Conservation (phyloP, 2,113 vertebrate genomes). For the Crypturellus undulatus region DNA sequence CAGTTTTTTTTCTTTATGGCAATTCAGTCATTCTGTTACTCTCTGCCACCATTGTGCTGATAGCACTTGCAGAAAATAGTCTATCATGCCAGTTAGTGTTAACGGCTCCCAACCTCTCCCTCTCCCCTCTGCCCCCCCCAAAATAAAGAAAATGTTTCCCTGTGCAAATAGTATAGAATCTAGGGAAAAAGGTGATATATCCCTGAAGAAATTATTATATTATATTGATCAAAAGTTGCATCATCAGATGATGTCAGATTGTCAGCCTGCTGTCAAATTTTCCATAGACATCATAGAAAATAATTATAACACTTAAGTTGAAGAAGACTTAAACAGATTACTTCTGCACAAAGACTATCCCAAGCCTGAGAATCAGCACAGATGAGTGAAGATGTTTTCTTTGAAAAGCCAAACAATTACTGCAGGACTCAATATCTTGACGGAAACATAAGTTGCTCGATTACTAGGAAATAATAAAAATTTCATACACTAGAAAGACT, state of each 20-base stretch:
- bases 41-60: not conserved
- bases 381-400: not conserved
- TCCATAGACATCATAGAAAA: not conserved
- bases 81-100: rapidly evolving
- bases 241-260: not conserved
- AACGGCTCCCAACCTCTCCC: not conserved
- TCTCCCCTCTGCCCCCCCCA: not conserved
- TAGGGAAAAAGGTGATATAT: not conserved
- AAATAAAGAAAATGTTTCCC: not conserved
- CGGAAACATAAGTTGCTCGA: not conserved
- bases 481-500: not conserved
- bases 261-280: not conserved
- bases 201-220: not conserved
- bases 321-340: not conserved
- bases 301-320: not conserved
- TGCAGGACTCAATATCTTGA: not conserved
- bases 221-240: not conserved
- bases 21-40: not conserved
- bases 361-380: not conserved
- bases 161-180: not conserved
- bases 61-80: not conserved
- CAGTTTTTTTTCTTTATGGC: not conserved
- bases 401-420: not conserved
- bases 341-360: not conserved
- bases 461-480: not conserved